Evolutionary conservation across 1,140 invertebrate species (phyloP), one percentile per base, ranked within the genome.

Genomic region (Araneus ventricosus): DNA sequence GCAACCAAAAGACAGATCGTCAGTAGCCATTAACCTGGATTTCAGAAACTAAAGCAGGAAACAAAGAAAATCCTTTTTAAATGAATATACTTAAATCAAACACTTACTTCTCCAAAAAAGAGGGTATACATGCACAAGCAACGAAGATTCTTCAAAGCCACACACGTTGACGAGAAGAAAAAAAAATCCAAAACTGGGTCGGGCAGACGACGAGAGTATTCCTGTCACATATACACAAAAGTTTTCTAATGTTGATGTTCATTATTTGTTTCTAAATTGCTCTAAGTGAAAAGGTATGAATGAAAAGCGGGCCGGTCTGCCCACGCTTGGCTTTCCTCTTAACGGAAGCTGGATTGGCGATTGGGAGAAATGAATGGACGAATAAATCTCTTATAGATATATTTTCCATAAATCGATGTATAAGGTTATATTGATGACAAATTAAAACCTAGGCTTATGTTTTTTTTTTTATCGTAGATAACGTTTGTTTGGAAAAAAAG

Each of bases 141-240:
- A 75, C 10, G 30, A 75, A 37, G 70, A 34, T 34, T 75, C 70
- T 34, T 20, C 70, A 22, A 75, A 75, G 17, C 70, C 70, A 75
- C 70, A 75, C 70, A 75, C 70, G 70, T 75, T 63, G 59, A 7
- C 14, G 70, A 37, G 6, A 27, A 61, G 10, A 86, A 86, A 75
- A 75, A 75, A 34, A 14, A 75, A 37, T 37, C 30, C 30, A 20
- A 75, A 75, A 86, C n/a, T 86, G 52, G 84, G 84, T 61, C 84
- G 57, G 39, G 1, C 14, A 39, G 30, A 86, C n/a, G 22, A 27
- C 22, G 22, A 22, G 10, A 84, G 41, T 86, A 86, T 86, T 57
- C 84, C 30, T 57, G 84, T 86, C 84, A 86, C 84, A 86, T 86
- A 61, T 37, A 37, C 30, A 86, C 84, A 86, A 27, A 61, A 86